Evolutionary conservation across 2,113 vertebrate genomes (phyloP), one percentile per base, ranked within the genome.

Genomic region (Nettapus auritus): DNA sequence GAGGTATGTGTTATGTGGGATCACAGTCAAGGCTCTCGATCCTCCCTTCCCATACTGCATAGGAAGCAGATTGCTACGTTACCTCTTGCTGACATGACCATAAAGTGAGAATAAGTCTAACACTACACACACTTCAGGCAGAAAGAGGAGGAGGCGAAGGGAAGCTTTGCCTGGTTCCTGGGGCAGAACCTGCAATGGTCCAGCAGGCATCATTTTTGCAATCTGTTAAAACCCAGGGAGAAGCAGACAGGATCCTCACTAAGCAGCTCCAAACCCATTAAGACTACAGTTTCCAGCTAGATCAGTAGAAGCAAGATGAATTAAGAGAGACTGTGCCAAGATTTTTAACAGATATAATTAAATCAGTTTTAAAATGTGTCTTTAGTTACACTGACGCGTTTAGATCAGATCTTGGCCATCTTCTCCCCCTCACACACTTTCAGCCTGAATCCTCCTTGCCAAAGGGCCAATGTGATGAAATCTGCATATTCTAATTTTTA

Each of bases 381-480:
- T 96, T 96, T 94, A 96, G 86, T 96, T 95, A 68, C 88, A 84
- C 68, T 66, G 66, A 77, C 79, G n/a, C 3, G 2, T 92, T 90
- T 92, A 73, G 73, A 97, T 93, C 86, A 93, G 71, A 93, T 94
- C 94, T 88, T 93, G 88, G 93, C 88, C 86, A 88, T 90, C 93
- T 92, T 95, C 81, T 93, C 67, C 81, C 70, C 88, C 80, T 96
- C 96, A 84, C 68, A 89, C 82, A 78, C 50, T 94, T 91, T 66
- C 89, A 94, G 90, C 57, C 86, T 83, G 70, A 93, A 87, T 94
- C 34, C 86, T 86, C 60, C 56, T 94, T 95, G 90, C 90, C 90
- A 93, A 90, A 90, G 95, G 94, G 93, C 90, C 92, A 96, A 95
- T 95, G 86, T 95, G 93, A 96, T 94, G 73, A 92, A 92, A 97